phyloP scores from a whole-genome alignment of 2,113 vertebrate species.

The Zosterops lateralis region DNA sequence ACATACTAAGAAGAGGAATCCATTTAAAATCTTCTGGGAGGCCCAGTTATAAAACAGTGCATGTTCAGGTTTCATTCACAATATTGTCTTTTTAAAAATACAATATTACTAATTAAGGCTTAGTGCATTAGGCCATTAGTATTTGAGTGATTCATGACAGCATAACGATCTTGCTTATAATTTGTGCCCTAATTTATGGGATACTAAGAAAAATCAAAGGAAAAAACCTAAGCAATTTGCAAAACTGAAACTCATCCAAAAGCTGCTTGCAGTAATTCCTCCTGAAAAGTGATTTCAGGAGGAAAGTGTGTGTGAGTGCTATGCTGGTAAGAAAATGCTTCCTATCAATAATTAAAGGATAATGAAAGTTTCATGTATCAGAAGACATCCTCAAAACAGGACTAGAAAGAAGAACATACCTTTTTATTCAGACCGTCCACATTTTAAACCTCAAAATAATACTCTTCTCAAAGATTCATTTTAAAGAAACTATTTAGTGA shows the following conservation, averaged over 20 bases:
- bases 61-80: slow-evolving; percentile 57
- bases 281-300: slow-evolving; percentile 58
- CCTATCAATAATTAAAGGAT: slow-evolving; percentile 70
- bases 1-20: slow-evolving; percentile 42
- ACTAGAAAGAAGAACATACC: neutral
- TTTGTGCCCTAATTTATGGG: slow-evolving; percentile 48
- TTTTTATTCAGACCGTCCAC: neutral
- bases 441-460: neutral
- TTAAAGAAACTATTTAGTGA: neutral
- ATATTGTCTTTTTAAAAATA: slow-evolving; percentile 49
- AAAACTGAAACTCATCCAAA: slow-evolving; percentile 62
- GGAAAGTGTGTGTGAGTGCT: slow-evolving; percentile 43
- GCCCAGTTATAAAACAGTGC: slow-evolving; percentile 30
- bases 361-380: slow-evolving; percentile 65
- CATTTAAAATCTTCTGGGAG: slow-evolving; percentile 69
- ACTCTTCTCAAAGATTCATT: neutral
- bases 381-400: slow-evolving; percentile 42
- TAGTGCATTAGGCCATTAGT: slow-evolving; percentile 65
- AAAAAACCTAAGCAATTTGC: slow-evolving; percentile 29
- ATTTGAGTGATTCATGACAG: slow-evolving; percentile 44
- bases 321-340: slow-evolving; percentile 63
- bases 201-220: neutral
- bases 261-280: slow-evolving; percentile 56
- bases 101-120: slow-evolving; percentile 65
- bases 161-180: slow-evolving; percentile 28